phyloP scores from a whole-genome alignment of 1,140 invertebrate genomes.

The Phortica variegata region DNA sequence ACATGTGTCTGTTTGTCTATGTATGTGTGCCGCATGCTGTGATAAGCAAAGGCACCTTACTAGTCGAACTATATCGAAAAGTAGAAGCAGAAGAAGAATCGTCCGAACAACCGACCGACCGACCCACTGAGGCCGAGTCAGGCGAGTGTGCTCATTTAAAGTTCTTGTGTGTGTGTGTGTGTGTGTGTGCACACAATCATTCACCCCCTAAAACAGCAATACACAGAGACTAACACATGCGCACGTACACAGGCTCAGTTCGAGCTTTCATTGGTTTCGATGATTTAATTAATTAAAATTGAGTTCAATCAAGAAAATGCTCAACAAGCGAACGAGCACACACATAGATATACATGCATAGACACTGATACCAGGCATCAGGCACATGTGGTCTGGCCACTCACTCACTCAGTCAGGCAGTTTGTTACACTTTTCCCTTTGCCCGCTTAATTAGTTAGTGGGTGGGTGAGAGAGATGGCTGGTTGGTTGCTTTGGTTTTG shows the following conservation, averaged over 20 bases:
- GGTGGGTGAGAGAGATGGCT: too few relatives aligned
- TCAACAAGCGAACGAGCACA: not conserved
- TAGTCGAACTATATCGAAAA: not conserved
- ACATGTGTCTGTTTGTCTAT: not conserved
- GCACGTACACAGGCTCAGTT: not conserved
- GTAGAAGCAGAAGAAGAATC: too few relatives aligned
- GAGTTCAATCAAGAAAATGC: slow-evolving; percentile 41
- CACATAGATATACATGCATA: not conserved
- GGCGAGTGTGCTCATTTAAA: too few relatives aligned
- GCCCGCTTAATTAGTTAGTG: too few relatives aligned
- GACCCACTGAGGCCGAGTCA: too few relatives aligned
- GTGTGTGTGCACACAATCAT: slow-evolving; percentile 14
- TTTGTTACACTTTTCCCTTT: too few relatives aligned
- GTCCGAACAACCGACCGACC: too few relatives aligned
- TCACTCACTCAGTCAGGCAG: too few relatives aligned
- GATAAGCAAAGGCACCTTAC: slow-evolving; percentile 17
- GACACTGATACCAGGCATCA: too few relatives aligned
- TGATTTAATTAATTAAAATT: slow-evolving; percentile 56
- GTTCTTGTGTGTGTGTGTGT: slow-evolving; percentile 7
- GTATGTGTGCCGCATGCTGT: not conserved
- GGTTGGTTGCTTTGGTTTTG: too few relatives aligned
- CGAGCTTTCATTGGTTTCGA: slow-evolving; percentile 30
- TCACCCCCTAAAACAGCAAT: too few relatives aligned
- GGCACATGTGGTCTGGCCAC: too few relatives aligned
- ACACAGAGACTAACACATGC: not conserved